Evolutionary conservation across 2,113 vertebrate genomes (phyloP).

Genomic region (Acanthisitta chloris): DNA sequence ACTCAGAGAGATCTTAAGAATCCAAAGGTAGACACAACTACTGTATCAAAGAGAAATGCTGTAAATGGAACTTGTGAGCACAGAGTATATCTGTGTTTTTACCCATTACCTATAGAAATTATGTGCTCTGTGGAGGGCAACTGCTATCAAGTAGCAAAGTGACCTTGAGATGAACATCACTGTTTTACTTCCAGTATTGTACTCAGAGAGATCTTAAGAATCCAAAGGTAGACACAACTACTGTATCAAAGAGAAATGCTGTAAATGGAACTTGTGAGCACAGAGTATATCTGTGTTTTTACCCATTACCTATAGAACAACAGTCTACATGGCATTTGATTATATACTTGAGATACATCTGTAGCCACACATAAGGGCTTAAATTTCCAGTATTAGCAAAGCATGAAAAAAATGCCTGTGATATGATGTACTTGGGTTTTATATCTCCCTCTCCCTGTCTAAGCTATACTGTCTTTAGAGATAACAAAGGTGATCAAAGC

Average conservation of each 20-base stretch:
- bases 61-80: not conserved
- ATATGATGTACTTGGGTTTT: not conserved
- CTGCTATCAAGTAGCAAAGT: not conserved
- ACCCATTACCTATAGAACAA: not conserved
- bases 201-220: not conserved
- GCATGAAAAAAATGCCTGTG: not conserved
- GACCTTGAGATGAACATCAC: not conserved
- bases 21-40: not conserved
- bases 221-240: not conserved
- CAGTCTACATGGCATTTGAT: not conserved
- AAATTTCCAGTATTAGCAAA: not conserved
- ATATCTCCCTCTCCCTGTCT: not conserved
- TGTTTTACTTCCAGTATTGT: not conserved
- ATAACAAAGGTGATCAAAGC: not conserved
- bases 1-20: not conserved
- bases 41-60: not conserved
- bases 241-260: not conserved
- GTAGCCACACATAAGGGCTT: not conserved
- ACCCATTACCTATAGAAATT: not conserved
- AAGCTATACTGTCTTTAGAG: not conserved
- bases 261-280: not conserved
- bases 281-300: not conserved
- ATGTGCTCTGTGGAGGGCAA: not conserved
- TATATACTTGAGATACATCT: not conserved
- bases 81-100: not conserved